phyloP scores from a whole-genome alignment of 1,140 invertebrate species.

The Pogonomyrmex californicus region DNA sequence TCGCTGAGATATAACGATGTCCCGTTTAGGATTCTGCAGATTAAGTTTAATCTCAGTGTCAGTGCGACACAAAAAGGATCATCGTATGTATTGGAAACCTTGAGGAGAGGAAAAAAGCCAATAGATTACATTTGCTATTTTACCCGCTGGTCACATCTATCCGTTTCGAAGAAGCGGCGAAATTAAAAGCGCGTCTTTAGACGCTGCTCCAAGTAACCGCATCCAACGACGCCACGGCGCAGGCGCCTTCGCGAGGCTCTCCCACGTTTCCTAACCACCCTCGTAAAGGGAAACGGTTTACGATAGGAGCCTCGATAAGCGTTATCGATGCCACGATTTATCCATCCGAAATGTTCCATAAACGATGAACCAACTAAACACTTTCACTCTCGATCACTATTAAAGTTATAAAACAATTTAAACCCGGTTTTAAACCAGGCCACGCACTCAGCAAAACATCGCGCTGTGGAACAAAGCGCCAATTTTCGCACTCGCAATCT shows the following conservation, averaged over 20 bases:
- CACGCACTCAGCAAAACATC: neutral
- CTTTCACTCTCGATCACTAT: neutral
- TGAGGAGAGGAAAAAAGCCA: neutral
- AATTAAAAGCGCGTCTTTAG: slow-evolving; percentile 47
- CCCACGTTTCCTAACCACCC: neutral
- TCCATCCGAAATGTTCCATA: neutral
- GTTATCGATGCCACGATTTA: neutral
- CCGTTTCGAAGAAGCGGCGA: neutral
- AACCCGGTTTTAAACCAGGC: neutral
- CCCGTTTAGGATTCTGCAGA: neutral
- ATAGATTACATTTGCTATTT: neutral
- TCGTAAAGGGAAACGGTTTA: neutral
- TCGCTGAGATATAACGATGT: neutral
- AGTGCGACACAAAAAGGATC: neutral
- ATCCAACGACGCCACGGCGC: neutral
- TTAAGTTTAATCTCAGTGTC: slow-evolving; percentile 1
- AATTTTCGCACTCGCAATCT: slow-evolving; percentile 22
- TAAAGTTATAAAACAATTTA: neutral
- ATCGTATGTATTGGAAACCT: slow-evolving; percentile 1
- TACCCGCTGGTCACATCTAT: neutral
- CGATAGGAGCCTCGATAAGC: neutral
- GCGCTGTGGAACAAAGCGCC: neutral
- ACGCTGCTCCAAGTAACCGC: slow-evolving; percentile 16
- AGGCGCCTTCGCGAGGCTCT: neutral
- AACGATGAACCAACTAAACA: neutral